Base-by-base conservation (phyloP, 1,140 invertebrate genomes). In the Microplitis demolitor region DNA sequence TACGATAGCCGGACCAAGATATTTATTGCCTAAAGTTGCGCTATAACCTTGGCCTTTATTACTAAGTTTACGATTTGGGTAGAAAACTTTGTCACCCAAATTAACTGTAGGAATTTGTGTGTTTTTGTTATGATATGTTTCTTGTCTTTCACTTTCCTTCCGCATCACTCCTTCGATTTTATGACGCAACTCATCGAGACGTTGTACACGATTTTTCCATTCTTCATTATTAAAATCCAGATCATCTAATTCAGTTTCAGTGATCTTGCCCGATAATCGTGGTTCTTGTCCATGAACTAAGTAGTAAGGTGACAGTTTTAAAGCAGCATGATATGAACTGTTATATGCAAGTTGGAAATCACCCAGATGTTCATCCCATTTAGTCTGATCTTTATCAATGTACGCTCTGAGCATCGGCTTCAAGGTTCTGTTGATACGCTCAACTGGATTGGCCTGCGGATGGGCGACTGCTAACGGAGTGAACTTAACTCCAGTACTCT, bases 391-490 rank as follows among this genome's bases (percentile, higher is more conserved):
- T 24, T 24, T 31, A 33, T 31, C 4, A 1, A 62, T 35, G n/a
- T 34, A 62, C 24, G 60, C 60, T 16, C 8, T 2, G 1, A 62
- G 3, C 31, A 62, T 14, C 45, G 71, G 53, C 14, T 73, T 73
- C 31, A 73, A 60, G 2, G 63, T 73, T 45, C 64, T 11, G 31
- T 73, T 73, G 2, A 34, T 33, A 2, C 64, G 2, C 53, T 73
- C 71, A 14, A 73, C 71, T 4, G 71, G 71, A 34, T 73, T 73
- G 1, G 71, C 71, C 34, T 67, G 63, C 4, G 64, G 71, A 14
- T 67, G 71, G 24, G 51, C 31, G 4, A 67, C 4, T 6, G 71
- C 33, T 24, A 24, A 24, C 24, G 24, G 24, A 24, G 24, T 24
- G 24, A 24, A 24, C 2, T 24, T 24, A 24, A 66, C 9, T 16